Base-by-base conservation (phyloP, 2,888 invertebrate species). In the Meganola albula region DNA sequence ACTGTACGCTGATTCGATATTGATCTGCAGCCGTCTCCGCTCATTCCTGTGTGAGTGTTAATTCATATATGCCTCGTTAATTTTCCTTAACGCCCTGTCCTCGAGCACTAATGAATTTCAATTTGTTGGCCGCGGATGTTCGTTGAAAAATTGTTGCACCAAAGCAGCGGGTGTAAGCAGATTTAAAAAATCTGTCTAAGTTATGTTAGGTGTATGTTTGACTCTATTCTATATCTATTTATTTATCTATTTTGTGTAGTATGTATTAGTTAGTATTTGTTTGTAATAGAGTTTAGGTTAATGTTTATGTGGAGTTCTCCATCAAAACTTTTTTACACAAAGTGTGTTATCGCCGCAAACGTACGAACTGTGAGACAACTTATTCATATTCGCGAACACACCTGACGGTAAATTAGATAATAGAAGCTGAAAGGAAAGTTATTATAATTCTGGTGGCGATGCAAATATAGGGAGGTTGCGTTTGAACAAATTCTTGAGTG, bases 91-190 rank as follows among this genome's bases (percentile, higher is more conserved):
- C 80, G 65, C 74, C 67, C 70, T 64, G 63, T 40, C 63, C 65
- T 69, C 72, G 63, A 59, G 58, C 67, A 65, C 77, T 82, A 82
- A 83, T 82, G 82, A 83, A 83, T 82, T 82, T 79, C 82, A 82
- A 80, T 83, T 82, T 78, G 82, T 75, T 72, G 51, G 50, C 48
- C 62, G 68, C 68, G 65, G 65, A 37, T 38, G 35, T 28, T 58
- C 64, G 61, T 38, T 48, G 45, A 63, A 68, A 73, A 67, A 63
- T 63, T 45, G 54, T 52, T 52, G 47, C 53, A 53, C 42, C 48
- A 48, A 45, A 50, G 53, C 57, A 49, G 54, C 51, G 41, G 44
- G 40, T 34, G 26, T 31, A 29, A 27, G 10, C 29, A 31, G 31
- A 35, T 51, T 55, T 53, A 52, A 37, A 30, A 32, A 36, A 32